Evolutionary conservation across 2,797 vertebrate genomes (phyloP), one percentile per base, ranked within the genome.

Genomic region (Neosilurus mollespiculum): DNA sequence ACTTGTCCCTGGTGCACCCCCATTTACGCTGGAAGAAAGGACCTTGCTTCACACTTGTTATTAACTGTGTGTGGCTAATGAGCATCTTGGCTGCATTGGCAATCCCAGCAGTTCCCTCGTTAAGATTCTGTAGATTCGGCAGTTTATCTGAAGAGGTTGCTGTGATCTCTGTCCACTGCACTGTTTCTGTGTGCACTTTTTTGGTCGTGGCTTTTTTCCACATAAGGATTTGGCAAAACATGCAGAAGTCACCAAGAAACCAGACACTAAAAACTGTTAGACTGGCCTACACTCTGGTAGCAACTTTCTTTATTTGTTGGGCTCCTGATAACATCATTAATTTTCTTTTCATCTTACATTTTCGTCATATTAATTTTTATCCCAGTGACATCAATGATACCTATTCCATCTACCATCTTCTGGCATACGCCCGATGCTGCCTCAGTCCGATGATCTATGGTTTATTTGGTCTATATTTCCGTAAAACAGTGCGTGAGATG

Each of bases 391-490:
- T n/a, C n/a, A n/a, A n/a, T n/a, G n/a, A n/a, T n/a, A 0, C 65
- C 0, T 0, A 87, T 0, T 1, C 86, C 6, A 87, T 22, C 9
- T 92, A 78, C 43, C 85, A 81, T 0, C 56, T 95, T 18, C 79
- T 98, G 16, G 97, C 97, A 37, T 97, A 95, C 84, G 95, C 94
- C 5, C 96, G 98, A 87, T 98, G 97, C 88, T 98, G 96, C 87
- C 91, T 98, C 82, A 98, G 98, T 87, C 97, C 97, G 0, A 93
- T 98, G 67, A 95, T 98, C 86, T 98, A 97, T 0, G 96, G 93
- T 11, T 95, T 99, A 24, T 92, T 96, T 1, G 96, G 96, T 16
- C 93, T 95, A 54, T 97, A 96, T 89, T 98, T 97, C 89, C 95
- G 94, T 90, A 94, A 90, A 11, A 95, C 97, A 88, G 91, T 97